Evolutionary conservation across 2,797 vertebrate species (phyloP).

Genomic region (Urosaurus nigricauda): DNA sequence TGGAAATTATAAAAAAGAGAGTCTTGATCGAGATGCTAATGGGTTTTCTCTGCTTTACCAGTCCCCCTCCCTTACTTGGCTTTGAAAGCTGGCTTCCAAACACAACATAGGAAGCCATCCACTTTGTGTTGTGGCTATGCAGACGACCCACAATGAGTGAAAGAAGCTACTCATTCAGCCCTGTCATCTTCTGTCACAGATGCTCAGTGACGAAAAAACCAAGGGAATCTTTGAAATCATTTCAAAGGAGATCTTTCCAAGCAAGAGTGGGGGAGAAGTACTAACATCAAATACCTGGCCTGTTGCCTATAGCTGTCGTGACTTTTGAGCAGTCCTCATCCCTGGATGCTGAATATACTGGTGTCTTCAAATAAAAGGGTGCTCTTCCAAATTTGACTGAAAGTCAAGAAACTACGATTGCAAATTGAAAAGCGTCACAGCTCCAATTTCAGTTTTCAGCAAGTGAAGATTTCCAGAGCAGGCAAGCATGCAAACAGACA

Average conservation of each 20-base stretch:
- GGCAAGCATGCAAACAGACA: neutral
- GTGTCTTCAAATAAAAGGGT: slow-evolving; percentile 36
- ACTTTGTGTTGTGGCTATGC: slow-evolving; percentile 63
- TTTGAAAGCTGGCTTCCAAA: slow-evolving; percentile 54
- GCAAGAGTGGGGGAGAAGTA: neutral
- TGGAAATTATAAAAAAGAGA: slow-evolving; percentile 59
- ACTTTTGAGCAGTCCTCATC: slow-evolving; percentile 67
- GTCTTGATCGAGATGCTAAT: slow-evolving; percentile 57
- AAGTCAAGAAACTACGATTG: slow-evolving; percentile 31
- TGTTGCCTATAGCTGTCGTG: slow-evolving; percentile 56
- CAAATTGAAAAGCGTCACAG: neutral
- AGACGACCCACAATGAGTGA: slow-evolving; percentile 57
- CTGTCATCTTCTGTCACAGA: slow-evolving; percentile 68
- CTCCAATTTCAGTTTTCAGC: slow-evolving; percentile 29
- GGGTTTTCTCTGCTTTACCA: slow-evolving; percentile 47
- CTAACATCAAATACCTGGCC: slow-evolving; percentile 53
- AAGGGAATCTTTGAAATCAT: slow-evolving; percentile 55
- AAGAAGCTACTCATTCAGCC: slow-evolving; percentile 70
- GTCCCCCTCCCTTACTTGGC: slow-evolving; percentile 29
- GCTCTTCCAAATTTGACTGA: slow-evolving; percentile 33
- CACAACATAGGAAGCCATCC: slow-evolving; percentile 52
- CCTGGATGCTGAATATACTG: slow-evolving; percentile 13
- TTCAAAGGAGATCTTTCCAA: slow-evolving; percentile 58
- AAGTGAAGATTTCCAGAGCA: neutral
- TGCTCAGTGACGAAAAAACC: slow-evolving; percentile 62